These are phyloP conservation scores for Lepidochitona cinerea DNA, from an alignment of 2,888 invertebrate genomes.

Conservation along the genomic window DNA sequence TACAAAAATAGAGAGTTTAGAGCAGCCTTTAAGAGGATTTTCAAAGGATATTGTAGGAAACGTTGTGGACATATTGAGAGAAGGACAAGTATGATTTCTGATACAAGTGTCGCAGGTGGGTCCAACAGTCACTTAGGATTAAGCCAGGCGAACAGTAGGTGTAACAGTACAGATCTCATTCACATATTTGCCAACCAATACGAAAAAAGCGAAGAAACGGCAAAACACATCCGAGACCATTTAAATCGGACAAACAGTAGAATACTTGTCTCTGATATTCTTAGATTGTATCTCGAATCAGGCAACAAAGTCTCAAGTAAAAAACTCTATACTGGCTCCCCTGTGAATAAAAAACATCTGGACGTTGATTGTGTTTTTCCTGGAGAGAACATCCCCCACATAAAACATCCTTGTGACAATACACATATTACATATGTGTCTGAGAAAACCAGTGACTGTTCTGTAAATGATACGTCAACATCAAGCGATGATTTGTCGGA, in stretches of 20 bases:
- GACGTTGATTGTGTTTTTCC: too few relatives aligned
- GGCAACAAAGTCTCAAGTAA: neutral
- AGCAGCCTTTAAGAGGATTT: conserved; percentile 71
- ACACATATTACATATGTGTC: too few relatives aligned
- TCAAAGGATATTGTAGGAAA: neutral
- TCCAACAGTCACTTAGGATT: neutral
- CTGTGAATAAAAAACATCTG: neutral
- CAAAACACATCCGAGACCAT: neutral
- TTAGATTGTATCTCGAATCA: neutral
- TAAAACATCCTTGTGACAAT: too few relatives aligned
- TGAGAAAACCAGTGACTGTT: too few relatives aligned
- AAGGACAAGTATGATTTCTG: neutral
- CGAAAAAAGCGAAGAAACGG: neutral
- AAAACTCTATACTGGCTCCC: neutral
- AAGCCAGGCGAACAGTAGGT: neutral
- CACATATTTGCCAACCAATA: neutral
- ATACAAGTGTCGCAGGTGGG: neutral
- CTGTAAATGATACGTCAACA: too few relatives aligned
- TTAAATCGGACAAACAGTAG: neutral
- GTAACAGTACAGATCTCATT: neutral
- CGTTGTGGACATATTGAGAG: neutral
- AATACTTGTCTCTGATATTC: neutral
- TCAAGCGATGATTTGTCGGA: too few relatives aligned
- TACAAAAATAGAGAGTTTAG: conserved; percentile 78
- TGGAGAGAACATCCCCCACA: too few relatives aligned